phyloP scores from a whole-genome alignment of 2,888 invertebrate species.

The Pollenia angustigena region DNA sequence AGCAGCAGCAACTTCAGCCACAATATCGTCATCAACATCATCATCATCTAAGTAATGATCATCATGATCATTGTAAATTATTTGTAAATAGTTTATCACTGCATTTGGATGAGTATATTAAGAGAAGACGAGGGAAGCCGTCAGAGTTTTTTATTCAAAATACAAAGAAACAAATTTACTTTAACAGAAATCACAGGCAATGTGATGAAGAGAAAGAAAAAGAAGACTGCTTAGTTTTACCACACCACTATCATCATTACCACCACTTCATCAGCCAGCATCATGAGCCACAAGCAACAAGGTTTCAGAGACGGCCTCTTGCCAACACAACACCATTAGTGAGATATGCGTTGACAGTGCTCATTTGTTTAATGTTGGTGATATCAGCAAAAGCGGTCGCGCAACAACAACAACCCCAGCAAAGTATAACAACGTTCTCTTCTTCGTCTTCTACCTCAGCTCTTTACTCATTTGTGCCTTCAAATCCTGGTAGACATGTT shows the following conservation, averaged over 20 bases:
- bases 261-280: slow-evolving; percentile 49
- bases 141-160: slow-evolving; percentile 25
- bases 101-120: slow-evolving; percentile 50
- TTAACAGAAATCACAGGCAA: slow-evolving; percentile 45
- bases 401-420: slow-evolving; percentile 47
- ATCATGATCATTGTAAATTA: slow-evolving; percentile 66
- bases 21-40: slow-evolving; percentile 1
- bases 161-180: slow-evolving; percentile 36
- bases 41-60: slow-evolving; percentile 43
- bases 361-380: slow-evolving; percentile 71
- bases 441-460: slow-evolving; percentile 76
- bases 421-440: slow-evolving; percentile 72
- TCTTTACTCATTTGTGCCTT: slow-evolving; percentile 76
- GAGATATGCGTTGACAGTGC: slow-evolving; percentile 69
- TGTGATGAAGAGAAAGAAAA: slow-evolving; percentile 33
- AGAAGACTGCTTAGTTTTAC: slow-evolving; percentile 65
- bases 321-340: slow-evolving; percentile 62
- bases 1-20: slow-evolving; percentile 9
- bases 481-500: slow-evolving; percentile 66
- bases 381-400: slow-evolving; percentile 63
- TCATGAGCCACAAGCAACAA: slow-evolving; percentile 48
- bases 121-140: slow-evolving; percentile 46
- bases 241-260: slow-evolving; percentile 24
- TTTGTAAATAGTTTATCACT: slow-evolving; percentile 72
- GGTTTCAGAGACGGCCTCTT: slow-evolving; percentile 64